Conservation (phyloP, 2,888 invertebrate genomes). For the Venustoraphidia nigricollis region DNA sequence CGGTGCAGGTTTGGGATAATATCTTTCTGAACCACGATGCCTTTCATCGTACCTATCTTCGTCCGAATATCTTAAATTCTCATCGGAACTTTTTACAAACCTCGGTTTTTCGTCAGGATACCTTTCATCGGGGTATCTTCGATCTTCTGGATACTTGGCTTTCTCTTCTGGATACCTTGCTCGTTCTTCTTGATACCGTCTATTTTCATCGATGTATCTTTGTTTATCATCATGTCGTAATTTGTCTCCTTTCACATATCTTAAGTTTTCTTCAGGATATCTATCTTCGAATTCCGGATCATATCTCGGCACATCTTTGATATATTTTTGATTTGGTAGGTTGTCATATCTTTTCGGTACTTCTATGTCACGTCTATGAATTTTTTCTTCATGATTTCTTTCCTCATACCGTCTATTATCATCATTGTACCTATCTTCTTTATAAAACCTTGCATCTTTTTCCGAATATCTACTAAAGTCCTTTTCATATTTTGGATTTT, state of each 20-base stretch:
- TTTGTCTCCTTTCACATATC: not conserved
- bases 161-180: too few species aligned
- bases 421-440: conserved; percentile 4
- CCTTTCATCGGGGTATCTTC: too few species aligned
- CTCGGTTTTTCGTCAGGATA: too few species aligned
- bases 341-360: too few species aligned
- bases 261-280: not conserved
- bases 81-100: not conserved
- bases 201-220: conserved; percentile 16
- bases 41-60: conserved; percentile 12
- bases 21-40: not conserved
- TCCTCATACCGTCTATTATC: not conserved
- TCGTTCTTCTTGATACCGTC: not conserved
- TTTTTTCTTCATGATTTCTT: not conserved
- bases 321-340: too few species aligned
- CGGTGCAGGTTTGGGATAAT: conserved; percentile 21
- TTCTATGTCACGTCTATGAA: too few species aligned
- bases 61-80: conserved; percentile 8
- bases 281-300: not conserved
- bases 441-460: conserved; percentile 8
- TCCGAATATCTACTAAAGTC: not conserved
- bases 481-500: not conserved
- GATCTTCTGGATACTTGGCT: too few species aligned
- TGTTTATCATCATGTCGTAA: conserved; percentile 5
- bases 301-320: too few species aligned